Evolutionary conservation across 2,888 invertebrate species (phyloP), one percentile per base, ranked within the genome.

Genomic region (Rhamphomyia laevipes): DNA sequence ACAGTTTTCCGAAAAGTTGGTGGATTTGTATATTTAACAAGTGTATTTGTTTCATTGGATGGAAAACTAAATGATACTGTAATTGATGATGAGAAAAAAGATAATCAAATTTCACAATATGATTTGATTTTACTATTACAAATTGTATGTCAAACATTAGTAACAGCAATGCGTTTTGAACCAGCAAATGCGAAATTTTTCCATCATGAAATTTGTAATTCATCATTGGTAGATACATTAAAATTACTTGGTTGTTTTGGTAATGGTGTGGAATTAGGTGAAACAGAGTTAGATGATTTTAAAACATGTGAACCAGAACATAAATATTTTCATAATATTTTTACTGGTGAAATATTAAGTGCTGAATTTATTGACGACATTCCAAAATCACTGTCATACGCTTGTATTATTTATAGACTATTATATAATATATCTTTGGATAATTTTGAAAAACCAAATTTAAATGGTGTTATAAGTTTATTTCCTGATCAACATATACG

Each of bases 131-230:
- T 83, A 45, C 71, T 95, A 49, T 73, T 95, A 50, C 84, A 88
- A 63, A 82, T 90, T 49, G 91, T 95, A 11, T 95, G 96, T 71
- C 90, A 91, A 64, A 93, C 94, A 0, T 81, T 99, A 57, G 90
- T 92, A 52, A 91, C 95, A 0, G 95, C 96, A 2, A 97, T 99
- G 97, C 77, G 99, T 58, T 99, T 95, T 66, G 99, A 99, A 69
- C 99, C 99, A 2, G 96, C 96, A 1, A 99, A 99, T 70, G 97
- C 97, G 0, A 94, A 94, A 68, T 93, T 94, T 74, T 99, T 99
- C 74, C 86, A 93, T 64, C 86, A 91, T 56, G 97, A 99, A 78
- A 90, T 97, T 55, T 93, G 95, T 61, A 86, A 87, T 71, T 89
- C 92, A 40, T 94, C 91, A 57, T 74, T 99, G 18, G 92, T 93